Conservation (phyloP, 2,888 invertebrate species). For the Nephrotoma appendiculata region DNA sequence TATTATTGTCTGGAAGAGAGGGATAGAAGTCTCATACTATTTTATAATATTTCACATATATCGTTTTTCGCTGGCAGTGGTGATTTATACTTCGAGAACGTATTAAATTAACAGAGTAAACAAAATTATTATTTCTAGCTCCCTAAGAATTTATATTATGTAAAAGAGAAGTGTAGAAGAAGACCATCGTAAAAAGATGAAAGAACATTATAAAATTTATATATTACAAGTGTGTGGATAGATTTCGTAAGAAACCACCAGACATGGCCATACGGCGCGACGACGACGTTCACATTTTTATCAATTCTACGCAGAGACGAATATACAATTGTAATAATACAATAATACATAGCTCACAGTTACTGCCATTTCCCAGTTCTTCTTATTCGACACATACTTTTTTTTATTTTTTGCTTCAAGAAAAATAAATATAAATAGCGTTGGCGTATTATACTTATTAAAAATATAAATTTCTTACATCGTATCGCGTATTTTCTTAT, state of each 20-base stretch:
- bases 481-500: not conserved
- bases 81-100: too few relatives aligned
- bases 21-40: too few relatives aligned
- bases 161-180: too few relatives aligned
- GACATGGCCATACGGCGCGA: not conserved
- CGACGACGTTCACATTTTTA: not conserved
- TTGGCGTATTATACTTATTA: not conserved
- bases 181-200: not conserved
- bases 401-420: not conserved
- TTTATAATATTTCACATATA: too few relatives aligned
- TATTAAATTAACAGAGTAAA: too few relatives aligned
- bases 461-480: not conserved
- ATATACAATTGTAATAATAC: not conserved
- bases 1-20: too few relatives aligned
- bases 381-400: not conserved
- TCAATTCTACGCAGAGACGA: not conserved
- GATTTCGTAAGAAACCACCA: not conserved
- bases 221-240: not conserved
- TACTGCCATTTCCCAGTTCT: not conserved
- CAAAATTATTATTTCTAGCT: too few relatives aligned
- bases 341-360: not conserved
- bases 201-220: not conserved
- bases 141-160: too few relatives aligned
- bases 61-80: too few relatives aligned
- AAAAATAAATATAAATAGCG: not conserved